Conservation (phyloP, 2,113 vertebrate genomes). For the Nycticryphes semicollaris region DNA sequence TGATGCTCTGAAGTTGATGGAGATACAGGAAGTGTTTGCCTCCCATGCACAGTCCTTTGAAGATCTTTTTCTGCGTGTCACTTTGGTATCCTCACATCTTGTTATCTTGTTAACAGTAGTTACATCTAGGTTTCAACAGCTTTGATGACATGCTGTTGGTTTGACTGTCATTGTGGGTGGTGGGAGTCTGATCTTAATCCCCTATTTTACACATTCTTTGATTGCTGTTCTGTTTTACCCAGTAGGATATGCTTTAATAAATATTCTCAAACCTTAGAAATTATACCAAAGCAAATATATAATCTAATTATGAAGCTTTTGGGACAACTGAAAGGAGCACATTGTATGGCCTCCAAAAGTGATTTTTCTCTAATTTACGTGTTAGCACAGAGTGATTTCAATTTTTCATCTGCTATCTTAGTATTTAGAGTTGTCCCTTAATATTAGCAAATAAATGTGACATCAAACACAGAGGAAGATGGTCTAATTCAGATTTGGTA, state of each 20-base stretch:
- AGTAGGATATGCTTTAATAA: not conserved
- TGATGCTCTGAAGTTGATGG: not conserved
- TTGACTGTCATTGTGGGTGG: not conserved
- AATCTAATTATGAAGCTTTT: not conserved
- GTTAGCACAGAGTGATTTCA: not conserved
- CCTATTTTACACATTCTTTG: not conserved
- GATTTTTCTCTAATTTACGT: not conserved
- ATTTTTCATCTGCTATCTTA: not conserved
- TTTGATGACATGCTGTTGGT: conserved; percentile 31
- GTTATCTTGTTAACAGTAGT: not conserved
- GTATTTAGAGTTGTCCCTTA: not conserved
- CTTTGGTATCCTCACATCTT: not conserved
- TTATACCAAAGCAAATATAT: not conserved
- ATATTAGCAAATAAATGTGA: not conserved
- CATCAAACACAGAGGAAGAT: not conserved
- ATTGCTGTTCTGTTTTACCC: conserved; percentile 17
- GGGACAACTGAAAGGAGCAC: not conserved
- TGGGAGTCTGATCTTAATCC: conserved; percentile 28
- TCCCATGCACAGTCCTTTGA: not conserved
- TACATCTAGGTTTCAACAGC: not conserved
- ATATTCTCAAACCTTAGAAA: conserved; percentile 1
- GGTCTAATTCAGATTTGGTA: conserved; percentile 14
- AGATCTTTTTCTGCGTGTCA: not conserved
- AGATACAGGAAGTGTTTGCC: not conserved
- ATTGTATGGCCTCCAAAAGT: not conserved